Base-by-base conservation (phyloP, 2,113 vertebrate species). In the Grantiella picta region DNA sequence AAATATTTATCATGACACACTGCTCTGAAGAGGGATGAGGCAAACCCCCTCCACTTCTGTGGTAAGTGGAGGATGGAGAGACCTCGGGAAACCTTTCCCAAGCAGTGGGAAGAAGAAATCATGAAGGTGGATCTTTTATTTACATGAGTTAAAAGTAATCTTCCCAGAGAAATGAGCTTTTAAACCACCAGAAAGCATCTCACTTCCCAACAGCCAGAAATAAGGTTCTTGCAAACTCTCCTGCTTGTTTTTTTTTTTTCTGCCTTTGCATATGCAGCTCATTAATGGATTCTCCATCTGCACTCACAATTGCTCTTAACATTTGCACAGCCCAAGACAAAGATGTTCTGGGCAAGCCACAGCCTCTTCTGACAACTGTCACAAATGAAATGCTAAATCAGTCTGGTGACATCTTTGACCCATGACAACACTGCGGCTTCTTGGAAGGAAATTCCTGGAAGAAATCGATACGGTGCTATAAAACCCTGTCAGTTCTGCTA, bases 361-460 rank as follows among this genome's bases (percentile, higher is more conserved):
- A 90, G 79, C 71, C 76, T 86, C 76, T 54, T 36, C 86, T 76
- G 93, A 85, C 80, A 92, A 44, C 81, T 70, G 84, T 89, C 92
- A 92, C 69, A 71, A 86, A 90, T 3, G 10, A 84, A 96, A 76
- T 17, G 57, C 88, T 90, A 89, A 78, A 94, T 88, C 85, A 86
- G 84, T 40, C 93, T 93, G 86, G 80, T 84, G 95, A 90, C 82
- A 90, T 93, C 53, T 86, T 1, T 94, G 95, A 96, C 94, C 95
- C 57, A 27, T 65, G 88, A 86, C 72, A 93, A 72, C 81, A 71
- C 54, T 66, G 86, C 13, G 8, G 80, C 68, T 94, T 93, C 92
- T 75, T 66, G 90, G 90, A 93, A 94, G 88, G 88, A 95, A 93
- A 93, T 94, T 92, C 96, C 90, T 86, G 77, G 76, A 94, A 82